Percentiles rank a stretch among this genome's conserved stretches.
Conservation (phyloP, 2,888 invertebrate species). For the Pandemis corylana region DNA sequence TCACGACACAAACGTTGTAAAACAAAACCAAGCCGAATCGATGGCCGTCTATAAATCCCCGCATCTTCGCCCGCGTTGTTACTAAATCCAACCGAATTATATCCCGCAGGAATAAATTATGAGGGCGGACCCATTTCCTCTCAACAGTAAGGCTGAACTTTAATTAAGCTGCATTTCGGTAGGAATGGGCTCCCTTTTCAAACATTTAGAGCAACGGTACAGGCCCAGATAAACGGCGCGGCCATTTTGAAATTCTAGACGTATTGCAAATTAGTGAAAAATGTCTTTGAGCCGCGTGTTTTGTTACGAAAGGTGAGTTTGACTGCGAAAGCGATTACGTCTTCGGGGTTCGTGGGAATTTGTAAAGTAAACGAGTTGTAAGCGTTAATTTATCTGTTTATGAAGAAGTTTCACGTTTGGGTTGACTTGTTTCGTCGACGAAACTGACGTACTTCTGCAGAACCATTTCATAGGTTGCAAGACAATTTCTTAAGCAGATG, state of each 20-base stretch:
- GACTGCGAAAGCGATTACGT: background rate
- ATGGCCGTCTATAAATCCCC: slow-evolving; percentile 55
- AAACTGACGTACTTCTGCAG: too few species aligned
- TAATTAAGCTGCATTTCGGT: slow-evolving; percentile 79
- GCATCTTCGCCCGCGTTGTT: slow-evolving; percentile 68
- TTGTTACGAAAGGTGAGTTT: slow-evolving; percentile 29
- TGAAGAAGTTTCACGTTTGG: background rate
- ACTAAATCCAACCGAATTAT: slow-evolving; percentile 76
- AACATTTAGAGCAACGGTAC: slow-evolving; percentile 62
- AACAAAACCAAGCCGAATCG: slow-evolving; percentile 34
- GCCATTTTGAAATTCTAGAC: slow-evolving; percentile 40
- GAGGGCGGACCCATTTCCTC: slow-evolving; percentile 71
- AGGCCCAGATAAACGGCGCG: slow-evolving; percentile 33
- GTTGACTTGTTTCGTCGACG: too few species aligned
- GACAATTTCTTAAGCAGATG: too few species aligned
- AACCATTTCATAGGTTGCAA: too few species aligned
- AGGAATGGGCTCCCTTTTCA: slow-evolving; percentile 73
- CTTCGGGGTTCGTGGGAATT: background rate
- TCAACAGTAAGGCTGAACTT: slow-evolving; percentile 74
- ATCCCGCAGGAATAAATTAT: slow-evolving; percentile 79
- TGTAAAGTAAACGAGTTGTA: background rate
- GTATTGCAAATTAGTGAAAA: slow-evolving; percentile 33
- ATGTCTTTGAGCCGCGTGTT: slow-evolving; percentile 15
- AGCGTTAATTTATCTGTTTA: background rate
- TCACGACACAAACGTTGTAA: slow-evolving; percentile 19